These are phyloP conservation scores for Motacilla tschutschensis DNA, from an alignment of 2,113 vertebrate species.

Conservation along the genomic window DNA sequence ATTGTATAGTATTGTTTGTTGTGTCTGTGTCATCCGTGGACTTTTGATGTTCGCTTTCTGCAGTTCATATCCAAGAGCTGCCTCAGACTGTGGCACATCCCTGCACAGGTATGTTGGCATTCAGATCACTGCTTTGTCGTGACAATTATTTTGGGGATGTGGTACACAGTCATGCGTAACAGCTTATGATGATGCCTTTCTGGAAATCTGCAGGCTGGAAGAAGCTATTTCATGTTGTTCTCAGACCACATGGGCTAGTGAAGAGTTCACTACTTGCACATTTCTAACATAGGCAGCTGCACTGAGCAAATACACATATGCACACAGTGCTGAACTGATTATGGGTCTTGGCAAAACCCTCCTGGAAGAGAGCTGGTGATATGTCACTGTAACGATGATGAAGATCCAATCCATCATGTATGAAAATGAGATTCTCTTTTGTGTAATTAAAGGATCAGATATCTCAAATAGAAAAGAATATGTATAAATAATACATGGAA, in stretches of 20 bases:
- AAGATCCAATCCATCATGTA: constrained; percentile 29
- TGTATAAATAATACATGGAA: constrained; percentile 47
- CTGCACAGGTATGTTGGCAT: background rate
- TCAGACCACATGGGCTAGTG: background rate
- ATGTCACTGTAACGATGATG: constrained; percentile 21
- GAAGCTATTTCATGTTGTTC: background rate
- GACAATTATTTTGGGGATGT: background rate
- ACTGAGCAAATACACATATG: background rate
- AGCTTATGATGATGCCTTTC: background rate
- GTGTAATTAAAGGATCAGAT: constrained; percentile 27
- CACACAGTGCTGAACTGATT: background rate
- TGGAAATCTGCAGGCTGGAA: background rate
- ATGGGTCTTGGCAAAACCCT: background rate
- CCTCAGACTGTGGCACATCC: background rate
- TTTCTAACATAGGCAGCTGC: background rate
- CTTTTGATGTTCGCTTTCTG: background rate
- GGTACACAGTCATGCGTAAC: background rate
- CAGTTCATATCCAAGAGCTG: background rate
- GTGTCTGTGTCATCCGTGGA: background rate
- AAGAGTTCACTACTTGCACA: background rate
- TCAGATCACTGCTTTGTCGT: background rate
- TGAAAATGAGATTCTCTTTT: constrained; percentile 17
- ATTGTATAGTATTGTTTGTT: background rate
- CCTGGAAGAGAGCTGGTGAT: constrained; percentile 33
- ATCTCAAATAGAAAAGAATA: constrained; percentile 26